Evolutionary conservation across 2,888 invertebrate species (phyloP).

Genomic region (Minunthozetes semirufus): DNA sequence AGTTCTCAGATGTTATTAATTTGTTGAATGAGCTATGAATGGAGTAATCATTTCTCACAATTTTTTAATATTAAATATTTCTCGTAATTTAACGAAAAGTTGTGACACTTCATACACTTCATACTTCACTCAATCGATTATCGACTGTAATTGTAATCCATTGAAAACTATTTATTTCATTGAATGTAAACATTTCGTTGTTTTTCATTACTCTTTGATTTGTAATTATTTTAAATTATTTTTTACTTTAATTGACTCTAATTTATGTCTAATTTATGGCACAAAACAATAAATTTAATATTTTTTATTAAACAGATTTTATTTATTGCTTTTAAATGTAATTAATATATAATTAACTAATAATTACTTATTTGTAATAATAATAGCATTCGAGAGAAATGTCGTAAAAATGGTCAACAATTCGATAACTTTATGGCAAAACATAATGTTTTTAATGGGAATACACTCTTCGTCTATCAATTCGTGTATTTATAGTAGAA

Average conservation of each 20-base stretch:
- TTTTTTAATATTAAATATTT: no score
- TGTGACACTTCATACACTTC: no score
- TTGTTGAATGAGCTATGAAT: no score
- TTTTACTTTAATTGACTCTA: neutral
- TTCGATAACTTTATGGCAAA: slow-evolving; percentile 2
- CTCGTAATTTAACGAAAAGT: no score
- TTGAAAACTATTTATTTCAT: no score
- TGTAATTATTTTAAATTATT: neutral
- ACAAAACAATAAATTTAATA: neutral
- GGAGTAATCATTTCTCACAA: no score
- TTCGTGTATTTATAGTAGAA: neutral
- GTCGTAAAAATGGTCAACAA: neutral
- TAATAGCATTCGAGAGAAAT: neutral
- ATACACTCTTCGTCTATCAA: neutral
- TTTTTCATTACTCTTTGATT: neutral
- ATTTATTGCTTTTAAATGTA: slow-evolving; percentile 1
- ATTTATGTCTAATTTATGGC: neutral
- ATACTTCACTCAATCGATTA: no score
- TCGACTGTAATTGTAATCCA: no score
- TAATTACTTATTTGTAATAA: neutral
- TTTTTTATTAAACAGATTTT: neutral
- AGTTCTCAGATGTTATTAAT: no score
- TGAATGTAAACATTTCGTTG: neutral
- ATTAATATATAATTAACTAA: neutral
- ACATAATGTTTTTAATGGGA: neutral